phyloP scores from a whole-genome alignment of 2,113 vertebrate genomes.

The Callipepla californica region DNA sequence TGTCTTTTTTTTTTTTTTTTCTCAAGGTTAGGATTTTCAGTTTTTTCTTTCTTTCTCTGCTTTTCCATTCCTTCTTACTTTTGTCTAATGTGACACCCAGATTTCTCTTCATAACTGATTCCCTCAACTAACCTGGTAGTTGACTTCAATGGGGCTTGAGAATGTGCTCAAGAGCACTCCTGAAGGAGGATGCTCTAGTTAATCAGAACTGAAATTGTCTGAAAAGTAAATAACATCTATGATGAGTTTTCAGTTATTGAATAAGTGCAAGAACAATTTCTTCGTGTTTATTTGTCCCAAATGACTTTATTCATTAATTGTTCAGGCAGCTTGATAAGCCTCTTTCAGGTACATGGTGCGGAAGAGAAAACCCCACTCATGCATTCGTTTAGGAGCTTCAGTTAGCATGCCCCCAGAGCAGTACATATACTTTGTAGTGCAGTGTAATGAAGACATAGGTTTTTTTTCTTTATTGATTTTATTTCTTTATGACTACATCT shows the following conservation, averaged over 20 bases:
- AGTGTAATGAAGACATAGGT: neutral
- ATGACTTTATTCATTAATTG: neutral
- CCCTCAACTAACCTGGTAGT: constrained; percentile 14
- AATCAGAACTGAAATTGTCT: constrained; percentile 23
- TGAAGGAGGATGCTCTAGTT: constrained; percentile 48
- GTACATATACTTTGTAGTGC: neutral
- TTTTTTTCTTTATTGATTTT: neutral
- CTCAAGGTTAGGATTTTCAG: neutral
- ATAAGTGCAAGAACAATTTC: constrained; percentile 1
- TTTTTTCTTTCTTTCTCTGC: neutral
- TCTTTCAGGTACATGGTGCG: neutral
- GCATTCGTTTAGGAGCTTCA: neutral
- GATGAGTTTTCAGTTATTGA: neutral
- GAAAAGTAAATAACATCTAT: constrained; percentile 45
- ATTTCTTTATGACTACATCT: neutral
- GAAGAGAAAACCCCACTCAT: neutral
- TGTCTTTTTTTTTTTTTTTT: neutral
- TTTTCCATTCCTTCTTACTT: neutral
- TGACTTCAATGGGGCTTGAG: constrained; percentile 17
- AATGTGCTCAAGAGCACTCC: neutral
- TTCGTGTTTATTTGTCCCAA: constrained; percentile 7
- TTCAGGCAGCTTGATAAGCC: neutral
- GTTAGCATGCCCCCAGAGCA: neutral
- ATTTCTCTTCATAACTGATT: neutral
- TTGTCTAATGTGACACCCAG: neutral